Evolutionary conservation across 2,888 invertebrate genomes (phyloP), one percentile per base, ranked within the genome.

Genomic region (Physocephala rufipes): DNA sequence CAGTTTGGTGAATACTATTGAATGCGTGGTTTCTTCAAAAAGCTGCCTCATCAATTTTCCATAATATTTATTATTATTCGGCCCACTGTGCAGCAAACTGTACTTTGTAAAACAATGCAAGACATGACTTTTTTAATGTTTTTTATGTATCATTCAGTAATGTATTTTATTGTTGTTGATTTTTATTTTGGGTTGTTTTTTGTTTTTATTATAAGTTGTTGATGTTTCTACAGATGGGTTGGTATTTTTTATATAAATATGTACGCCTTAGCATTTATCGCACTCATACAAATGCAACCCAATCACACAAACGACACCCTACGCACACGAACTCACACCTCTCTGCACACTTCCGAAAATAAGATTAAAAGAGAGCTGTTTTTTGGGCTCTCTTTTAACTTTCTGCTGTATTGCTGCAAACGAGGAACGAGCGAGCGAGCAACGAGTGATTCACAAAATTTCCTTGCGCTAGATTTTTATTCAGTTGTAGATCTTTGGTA

Each of bases 61-160:
- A 4, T 36, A 36, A 9, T 7, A 36, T 36, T 36, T 36, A 43
- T 5, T n/a, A 26, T 28, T 51, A 65, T 51, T 24, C 36, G 67
- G 49, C 4, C 72, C 74, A 77, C 77, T 74, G 76, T 77, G 53
- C 68, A 69, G 59, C 65, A 74, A 76, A 77, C 77, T 77, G 77
- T 77, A 77, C 77, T 76, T 77, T 74, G 70, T 67, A 70, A 51
- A 21, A 61, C 36, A 49, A 28, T 45, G 59, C 53, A 47, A 70
- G 59, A 43, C 58, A 61, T 58, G 49, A 59, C 36, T 61, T 36
- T 36, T 36, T 36, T 4, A 7, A 9, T 36, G 36, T 36, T 4
- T 36, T 36, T 36, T 36, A 9, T 51, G 43, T 62, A 21, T 66
- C 53, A 36, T 43, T 47, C 55, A 13, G 30, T 24, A 21, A 19